Evolutionary conservation across 37 sponge, comb jelly and placozoan genomes (phyloP), one percentile per base, ranked within the genome.

Genomic region (Eunapius fragilis): DNA sequence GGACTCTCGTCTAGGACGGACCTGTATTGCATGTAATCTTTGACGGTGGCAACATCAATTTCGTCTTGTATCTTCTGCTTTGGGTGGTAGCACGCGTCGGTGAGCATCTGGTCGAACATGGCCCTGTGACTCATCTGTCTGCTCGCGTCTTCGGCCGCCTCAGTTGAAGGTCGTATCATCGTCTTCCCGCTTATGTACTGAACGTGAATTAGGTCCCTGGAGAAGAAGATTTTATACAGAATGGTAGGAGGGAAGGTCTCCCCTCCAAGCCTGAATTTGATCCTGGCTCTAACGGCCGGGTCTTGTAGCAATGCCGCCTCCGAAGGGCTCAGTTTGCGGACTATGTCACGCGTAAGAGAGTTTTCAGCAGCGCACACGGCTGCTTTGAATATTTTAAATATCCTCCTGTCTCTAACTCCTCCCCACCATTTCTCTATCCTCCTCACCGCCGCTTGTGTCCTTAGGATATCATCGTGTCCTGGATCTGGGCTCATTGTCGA

Each of bases 221-320:
- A 87, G 4, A 88, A 84, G 83, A 88, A 98, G 22, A 98, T 84
- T 79, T 98, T 98, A 80, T 96, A 98, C 77, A 98, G 72, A 69
- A 98, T 80, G 6, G 76, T 75, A 3, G 99, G 99, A 33, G 99
- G 99, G 84, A 94, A 98, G 23, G 84, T 74, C 5, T n/a, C 72
- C 0, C 99, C 99, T 22, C 92, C 92, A 78, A 98, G 96, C 69
- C 96, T 92, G 77, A 98, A 96, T 45, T 91, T 89, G 27, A 98
- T 86, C 77, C 88, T 96, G n/a, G 97, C 87, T 13, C 79, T 69
- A 36, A 98, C 84, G 19, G 96, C 77, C 14, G 97, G 97, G 77
- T 98, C 99, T 50, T 85, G 87, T 41, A 98, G 80, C 33, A 98
- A 86, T 73, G 88, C 90, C 6, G 92, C 91, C 58, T 98, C 99